phyloP scores from a whole-genome alignment of 2,888 invertebrate genomes.

The Acronicta aceris region DNA sequence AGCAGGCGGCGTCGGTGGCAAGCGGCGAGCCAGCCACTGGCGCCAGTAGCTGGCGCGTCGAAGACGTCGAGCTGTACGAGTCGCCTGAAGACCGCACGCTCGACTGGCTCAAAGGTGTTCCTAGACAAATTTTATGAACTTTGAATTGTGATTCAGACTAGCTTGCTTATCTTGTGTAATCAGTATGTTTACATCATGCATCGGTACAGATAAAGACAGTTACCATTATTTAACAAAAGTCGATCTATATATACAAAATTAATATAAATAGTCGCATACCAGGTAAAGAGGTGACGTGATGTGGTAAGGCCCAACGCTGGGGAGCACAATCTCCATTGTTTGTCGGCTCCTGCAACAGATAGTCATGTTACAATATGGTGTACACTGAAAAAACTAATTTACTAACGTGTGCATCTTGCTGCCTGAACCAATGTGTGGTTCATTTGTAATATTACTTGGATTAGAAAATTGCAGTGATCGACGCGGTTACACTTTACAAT shows the following conservation, averaged over 20 bases:
- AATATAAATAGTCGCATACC: slow-evolving; percentile 75
- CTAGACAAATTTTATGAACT: slow-evolving; percentile 66
- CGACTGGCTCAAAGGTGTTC: slow-evolving; percentile 92
- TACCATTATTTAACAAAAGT: no score
- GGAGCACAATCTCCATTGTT: slow-evolving; percentile 77
- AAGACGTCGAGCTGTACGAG: slow-evolving; percentile 95
- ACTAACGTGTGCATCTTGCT: slow-evolving; percentile 35
- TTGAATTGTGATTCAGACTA: no score
- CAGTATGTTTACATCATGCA: no score
- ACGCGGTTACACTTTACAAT: slow-evolving; percentile 27
- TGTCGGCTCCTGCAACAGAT: slow-evolving; percentile 75
- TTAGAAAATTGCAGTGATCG: not conserved
- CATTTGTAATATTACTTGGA: not conserved
- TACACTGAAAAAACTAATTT: not conserved
- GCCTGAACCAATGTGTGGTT: slow-evolving; percentile 3
- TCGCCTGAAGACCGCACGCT: slow-evolving; percentile 94
- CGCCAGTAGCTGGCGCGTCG: slow-evolving; percentile 92
- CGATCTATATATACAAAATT: no score
- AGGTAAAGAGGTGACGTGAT: slow-evolving; percentile 90
- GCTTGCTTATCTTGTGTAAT: no score
- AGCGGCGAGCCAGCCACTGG: slow-evolving; percentile 57
- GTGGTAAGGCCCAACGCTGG: slow-evolving; percentile 88
- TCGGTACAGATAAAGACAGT: no score
- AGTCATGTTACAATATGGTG: slow-evolving; percentile 2
- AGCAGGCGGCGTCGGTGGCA: slow-evolving; percentile 66